Conservation (phyloP, 2,888 invertebrate genomes). For the Sarcophaga variegata region DNA sequence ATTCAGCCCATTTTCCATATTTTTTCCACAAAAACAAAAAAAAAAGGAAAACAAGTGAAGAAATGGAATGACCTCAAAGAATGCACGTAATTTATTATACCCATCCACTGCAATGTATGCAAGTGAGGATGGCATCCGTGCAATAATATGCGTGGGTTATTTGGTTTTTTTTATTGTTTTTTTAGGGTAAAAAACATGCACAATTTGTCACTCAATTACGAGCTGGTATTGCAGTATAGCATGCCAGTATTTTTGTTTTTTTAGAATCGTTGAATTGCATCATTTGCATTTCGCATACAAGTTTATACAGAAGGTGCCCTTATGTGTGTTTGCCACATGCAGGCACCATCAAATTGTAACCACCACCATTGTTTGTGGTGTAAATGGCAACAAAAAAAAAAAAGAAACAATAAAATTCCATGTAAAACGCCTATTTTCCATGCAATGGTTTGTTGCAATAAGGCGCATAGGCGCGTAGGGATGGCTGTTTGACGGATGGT, state of each 20-base stretch:
- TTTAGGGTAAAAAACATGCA: conserved; percentile 44
- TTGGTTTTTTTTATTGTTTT: not conserved
- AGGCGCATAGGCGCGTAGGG: conserved; percentile 10
- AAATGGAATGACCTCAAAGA: conserved; percentile 52
- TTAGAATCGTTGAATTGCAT: conserved; percentile 70
- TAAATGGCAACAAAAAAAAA: conserved; percentile 59
- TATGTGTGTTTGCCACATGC: not conserved
- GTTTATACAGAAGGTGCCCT: conserved; percentile 70
- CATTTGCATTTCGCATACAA: conserved; percentile 77
- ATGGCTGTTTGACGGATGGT: conserved; percentile 1
- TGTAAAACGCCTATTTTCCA: conserved; percentile 58
- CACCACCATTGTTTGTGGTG: conserved; percentile 77
- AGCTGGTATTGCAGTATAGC: not conserved
- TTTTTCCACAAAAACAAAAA: not conserved
- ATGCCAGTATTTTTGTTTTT: conserved; percentile 45
- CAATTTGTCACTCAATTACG: conserved; percentile 69
- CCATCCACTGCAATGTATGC: not conserved
- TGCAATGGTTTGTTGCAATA: not conserved
- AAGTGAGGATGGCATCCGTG: not conserved
- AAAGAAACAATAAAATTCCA: conserved; percentile 5
- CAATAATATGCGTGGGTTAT: conserved; percentile 12
- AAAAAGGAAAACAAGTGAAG: not conserved
- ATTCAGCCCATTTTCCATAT: conserved; percentile 24
- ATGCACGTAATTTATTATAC: conserved; percentile 1
- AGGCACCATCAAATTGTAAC: conserved; percentile 11